Base-by-base conservation (phyloP, 35 echinoderm and acorn worm genomes). In the Holothuria glaberrima region DNA sequence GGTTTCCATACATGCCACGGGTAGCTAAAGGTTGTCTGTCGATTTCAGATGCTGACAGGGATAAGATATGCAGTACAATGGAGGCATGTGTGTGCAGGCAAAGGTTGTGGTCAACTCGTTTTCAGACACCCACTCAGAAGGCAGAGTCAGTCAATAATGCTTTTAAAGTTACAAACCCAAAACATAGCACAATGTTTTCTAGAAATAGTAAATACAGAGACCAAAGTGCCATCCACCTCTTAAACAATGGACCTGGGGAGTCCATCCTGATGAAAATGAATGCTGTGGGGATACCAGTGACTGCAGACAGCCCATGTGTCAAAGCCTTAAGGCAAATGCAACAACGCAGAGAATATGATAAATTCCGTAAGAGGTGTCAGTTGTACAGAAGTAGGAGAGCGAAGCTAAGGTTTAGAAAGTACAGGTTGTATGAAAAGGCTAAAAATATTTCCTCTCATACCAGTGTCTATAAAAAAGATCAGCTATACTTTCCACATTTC, bases 141-240 rank as follows among this genome's bases (percentile, higher is more conserved):
- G 80, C 59, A 5, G 90, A 92, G 56, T 26, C 68, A n/a, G 65
- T 75, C 16, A 92, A 92, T 28, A 82, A 76, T 62, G 80, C 82
- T 4, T 92, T 92, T 48, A 29, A 54, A 33, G 61, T 41, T 12
- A 92, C 90, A 33, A 92, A 92, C 68, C 90, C 80, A 22, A 92
- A 92, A 50, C 79, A 71, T 24, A 28, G 58, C 7, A 34, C 48
- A 17, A 92, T 81, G 9, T 92, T 67, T 56, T 6, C 90, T 2
- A 27, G 80, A 22, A 92, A 92, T 46, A 59, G 64, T 61, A 7
- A 12, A 9, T 48, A 30, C 59, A 33, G 91, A 67, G 91, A 92
- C 58, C 91, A 92, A 31, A 92, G 91, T 92, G 91, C 82, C 24
- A 87, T 92, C 12, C 91, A 92, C 59, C 20, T 92, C 12, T 29